Evolutionary conservation across 2,113 vertebrate genomes (phyloP).

Genomic region (Oryzias celebensis): DNA sequence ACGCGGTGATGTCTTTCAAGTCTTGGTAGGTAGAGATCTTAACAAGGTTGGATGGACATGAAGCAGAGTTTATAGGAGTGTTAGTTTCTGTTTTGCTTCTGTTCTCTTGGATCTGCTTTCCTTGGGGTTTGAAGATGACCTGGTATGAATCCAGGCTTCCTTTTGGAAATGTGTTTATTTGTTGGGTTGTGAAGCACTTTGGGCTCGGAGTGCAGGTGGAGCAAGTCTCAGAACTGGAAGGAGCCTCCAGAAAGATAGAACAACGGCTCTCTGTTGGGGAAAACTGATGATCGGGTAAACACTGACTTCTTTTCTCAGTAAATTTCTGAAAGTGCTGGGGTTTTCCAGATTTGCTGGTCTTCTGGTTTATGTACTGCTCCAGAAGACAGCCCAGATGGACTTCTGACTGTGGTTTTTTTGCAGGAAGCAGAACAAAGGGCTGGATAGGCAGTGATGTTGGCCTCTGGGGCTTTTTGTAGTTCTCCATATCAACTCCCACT

Average conservation of each 20-base stretch:
- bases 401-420: slow-evolving; percentile 78
- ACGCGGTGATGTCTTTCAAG: slow-evolving; percentile 48
- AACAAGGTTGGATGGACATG: slow-evolving; percentile 26
- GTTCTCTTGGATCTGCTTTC: slow-evolving; percentile 14
- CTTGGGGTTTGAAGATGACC: slow-evolving; percentile 13
- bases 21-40: slow-evolving; percentile 52
- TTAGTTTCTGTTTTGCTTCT: slow-evolving; percentile 21
- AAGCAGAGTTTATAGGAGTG: slow-evolving; percentile 13
- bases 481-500: slow-evolving; percentile 74
- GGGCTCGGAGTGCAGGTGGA: slow-evolving; percentile 83
- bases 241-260: slow-evolving; percentile 78
- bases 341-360: slow-evolving; percentile 69
- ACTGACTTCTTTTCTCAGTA: slow-evolving; percentile 54
- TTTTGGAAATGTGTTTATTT: slow-evolving; percentile 30
- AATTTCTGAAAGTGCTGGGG: slow-evolving; percentile 36
- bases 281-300: slow-evolving; percentile 75
- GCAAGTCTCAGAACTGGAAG: slow-evolving; percentile 83
- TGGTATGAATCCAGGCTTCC: slow-evolving; percentile 46
- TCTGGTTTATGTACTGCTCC: slow-evolving; percentile 85
- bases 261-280: slow-evolving; percentile 84
- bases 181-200: slow-evolving; percentile 33
- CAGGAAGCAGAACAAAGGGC: slow-evolving; percentile 89
- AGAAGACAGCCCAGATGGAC: slow-evolving; percentile 84
- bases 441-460: slow-evolving; percentile 95
- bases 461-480: slow-evolving; percentile 91